Percentiles rank a stretch among this genome's conserved stretches.
Conservation (phyloP, 2,888 invertebrate species). For the Eumacrocentrus americanus region DNA sequence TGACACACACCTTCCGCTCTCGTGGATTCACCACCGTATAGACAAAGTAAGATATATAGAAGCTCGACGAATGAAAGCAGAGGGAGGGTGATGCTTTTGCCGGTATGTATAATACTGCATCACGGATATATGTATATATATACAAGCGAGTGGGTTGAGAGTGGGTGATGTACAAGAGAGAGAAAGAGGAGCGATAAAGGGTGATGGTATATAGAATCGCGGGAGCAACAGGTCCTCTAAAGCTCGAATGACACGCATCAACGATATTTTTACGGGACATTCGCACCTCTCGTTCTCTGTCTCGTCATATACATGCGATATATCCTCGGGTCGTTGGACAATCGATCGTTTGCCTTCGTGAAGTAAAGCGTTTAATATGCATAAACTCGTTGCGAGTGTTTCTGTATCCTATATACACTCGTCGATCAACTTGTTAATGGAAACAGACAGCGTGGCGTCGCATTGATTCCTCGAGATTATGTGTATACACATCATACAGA, state of each 20-base stretch:
- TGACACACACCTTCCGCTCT: constrained; percentile 24
- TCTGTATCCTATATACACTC: not conserved
- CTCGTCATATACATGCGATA: constrained; percentile 2
- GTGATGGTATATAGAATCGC: constrained; percentile 39
- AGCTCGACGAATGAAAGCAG: constrained; percentile 20
- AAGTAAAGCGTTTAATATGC: constrained; percentile 13
- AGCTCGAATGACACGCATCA: constrained; percentile 53
- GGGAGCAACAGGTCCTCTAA: constrained; percentile 56
- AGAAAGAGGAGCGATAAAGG: constrained; percentile 35
- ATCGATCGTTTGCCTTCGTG: not conserved
- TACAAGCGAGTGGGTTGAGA: constrained; percentile 13
- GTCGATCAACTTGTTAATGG: constrained; percentile 10
- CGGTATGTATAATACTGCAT: constrained; percentile 5
- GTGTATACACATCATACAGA: not conserved
- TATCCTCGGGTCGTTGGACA: not conserved
- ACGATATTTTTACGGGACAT: constrained; percentile 46
- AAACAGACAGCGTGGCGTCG: constrained; percentile 13
- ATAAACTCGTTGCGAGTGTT: not conserved
- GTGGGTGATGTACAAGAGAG: constrained; percentile 15
- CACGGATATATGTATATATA: constrained; percentile 11
- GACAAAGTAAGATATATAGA: constrained; percentile 14
- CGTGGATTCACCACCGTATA: constrained; percentile 23
- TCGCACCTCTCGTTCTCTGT: constrained; percentile 24
- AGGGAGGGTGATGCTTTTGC: constrained; percentile 16
- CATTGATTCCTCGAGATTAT: not conserved